Percentiles rank a stretch among this genome's conserved stretches.
Conservation (phyloP, 2,113 vertebrate genomes). For the Thryonomys swinderianus region DNA sequence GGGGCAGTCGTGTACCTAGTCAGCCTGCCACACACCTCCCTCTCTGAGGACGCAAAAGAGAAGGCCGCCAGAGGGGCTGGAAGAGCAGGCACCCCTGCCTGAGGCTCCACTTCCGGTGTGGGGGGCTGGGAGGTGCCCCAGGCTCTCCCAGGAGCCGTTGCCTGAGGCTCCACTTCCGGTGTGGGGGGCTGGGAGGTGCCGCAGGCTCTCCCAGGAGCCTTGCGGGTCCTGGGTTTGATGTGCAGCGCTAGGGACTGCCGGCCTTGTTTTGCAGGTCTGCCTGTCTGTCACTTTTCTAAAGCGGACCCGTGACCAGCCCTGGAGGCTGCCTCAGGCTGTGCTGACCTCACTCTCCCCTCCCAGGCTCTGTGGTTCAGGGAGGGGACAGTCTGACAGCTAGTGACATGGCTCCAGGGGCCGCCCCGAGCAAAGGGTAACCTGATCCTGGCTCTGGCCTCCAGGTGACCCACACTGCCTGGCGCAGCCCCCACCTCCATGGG, state of each 20-base stretch:
- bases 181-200: too few species aligned
- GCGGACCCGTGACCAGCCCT: not conserved
- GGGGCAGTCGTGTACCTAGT: not conserved
- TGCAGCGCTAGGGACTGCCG: accelerated
- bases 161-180: too few species aligned
- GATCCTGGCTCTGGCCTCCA: constrained; percentile 4
- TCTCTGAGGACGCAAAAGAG: not conserved
- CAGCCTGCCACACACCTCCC: not conserved
- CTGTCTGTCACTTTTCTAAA: not conserved
- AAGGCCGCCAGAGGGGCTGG: accelerated
- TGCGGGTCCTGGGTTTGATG: too few species aligned
- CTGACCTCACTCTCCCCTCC: not conserved
- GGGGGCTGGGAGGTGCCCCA: too few species aligned
- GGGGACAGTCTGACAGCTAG: not conserved
- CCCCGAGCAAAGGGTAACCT: constrained; percentile 13
- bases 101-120: not conserved
- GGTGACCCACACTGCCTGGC: not conserved
- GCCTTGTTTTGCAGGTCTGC: not conserved
- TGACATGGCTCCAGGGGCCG: not conserved
- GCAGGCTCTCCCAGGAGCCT: too few species aligned
- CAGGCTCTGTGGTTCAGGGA: not conserved
- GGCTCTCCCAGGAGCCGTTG: too few species aligned
- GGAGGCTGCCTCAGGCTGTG: not conserved
- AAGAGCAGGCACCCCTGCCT: not conserved
- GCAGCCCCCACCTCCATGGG: not conserved